Evolutionary conservation across 2,888 invertebrate species (phyloP), one percentile per base, ranked within the genome.

Genomic region (Trisateles emortualis): DNA sequence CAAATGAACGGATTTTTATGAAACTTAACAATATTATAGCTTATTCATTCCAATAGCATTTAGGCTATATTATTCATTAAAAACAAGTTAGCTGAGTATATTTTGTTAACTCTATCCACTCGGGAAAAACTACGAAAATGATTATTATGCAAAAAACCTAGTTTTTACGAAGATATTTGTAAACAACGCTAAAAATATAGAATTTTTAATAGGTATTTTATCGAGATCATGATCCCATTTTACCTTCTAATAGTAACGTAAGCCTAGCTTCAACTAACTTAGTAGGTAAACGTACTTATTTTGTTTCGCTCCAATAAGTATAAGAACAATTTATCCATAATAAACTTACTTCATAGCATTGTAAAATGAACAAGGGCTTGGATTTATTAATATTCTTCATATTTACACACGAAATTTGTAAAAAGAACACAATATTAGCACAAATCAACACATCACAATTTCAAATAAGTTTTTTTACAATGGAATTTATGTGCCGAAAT

Each of bases 341-440:
- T 60, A 40, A 72, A 93, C 94, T 94, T 89, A 94, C 94, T 93
- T 94, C 94, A 72, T 94, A 95, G 74, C 94, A 94, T 79, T 94
- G 94, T 68, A 94, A 91, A 50, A 93, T 83, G 70, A 95, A 94
- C 58, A 94, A 74, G 42, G 94, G 94, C 76, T 93, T 93, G 11
- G 84, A 81, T 77, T 84, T 87, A 17, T 54, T 55, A 65, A 72
- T 83, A 70, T 79, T 88, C 85, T 88, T 91, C 88, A 89, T 90
- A 64, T 67, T 84, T 40, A 8, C 6, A 30, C 10, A 11, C 22
- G 38, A 43, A 38, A 29, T 16, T 48, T 55, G 41, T 22, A 14
- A 38, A 26, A 10, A 26, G 47, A 49, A 46, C 35, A 55, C 42
- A 52, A 33, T 48, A 42, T 50, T 57, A 16, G 43, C 52, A 72